Conservation (phyloP, 1,140 invertebrate genomes). For the Caerostris darwini region DNA sequence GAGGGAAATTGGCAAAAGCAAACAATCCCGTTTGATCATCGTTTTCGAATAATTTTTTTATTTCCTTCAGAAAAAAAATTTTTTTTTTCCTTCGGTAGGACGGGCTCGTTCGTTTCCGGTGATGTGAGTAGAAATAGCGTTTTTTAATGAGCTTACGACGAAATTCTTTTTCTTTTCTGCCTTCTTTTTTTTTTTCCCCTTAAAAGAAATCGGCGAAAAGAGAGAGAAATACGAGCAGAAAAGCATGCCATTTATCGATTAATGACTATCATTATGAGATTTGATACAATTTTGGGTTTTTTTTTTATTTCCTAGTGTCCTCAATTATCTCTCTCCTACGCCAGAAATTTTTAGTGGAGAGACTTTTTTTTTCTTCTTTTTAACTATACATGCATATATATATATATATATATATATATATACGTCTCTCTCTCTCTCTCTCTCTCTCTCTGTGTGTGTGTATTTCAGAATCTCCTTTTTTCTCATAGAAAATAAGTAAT, state of each 20-base stretch:
- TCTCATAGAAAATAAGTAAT: neutral
- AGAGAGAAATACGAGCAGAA: neutral
- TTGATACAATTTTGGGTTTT: neutral
- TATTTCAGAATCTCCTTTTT: neutral
- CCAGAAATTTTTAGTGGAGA: neutral
- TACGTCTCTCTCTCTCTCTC: no score
- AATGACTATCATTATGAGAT: slow-evolving; percentile 33
- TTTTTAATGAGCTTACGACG: slow-evolving; percentile 27
- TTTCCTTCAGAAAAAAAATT: neutral
- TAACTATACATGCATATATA: no score
- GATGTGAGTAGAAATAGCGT: slow-evolving; percentile 39
- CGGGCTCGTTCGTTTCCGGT: slow-evolving; percentile 43
- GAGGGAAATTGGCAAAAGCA: neutral
- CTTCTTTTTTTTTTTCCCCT: neutral
- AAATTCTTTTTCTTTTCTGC: neutral
- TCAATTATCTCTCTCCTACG: neutral
- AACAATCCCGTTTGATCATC: neutral
- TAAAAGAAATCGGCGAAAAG: neutral
- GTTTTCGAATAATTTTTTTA: neutral
- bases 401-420: no score
- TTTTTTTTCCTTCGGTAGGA: slow-evolving; percentile 4
- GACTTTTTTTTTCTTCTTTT: neutral
- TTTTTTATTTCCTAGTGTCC: neutral
- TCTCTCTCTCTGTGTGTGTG: neutral
- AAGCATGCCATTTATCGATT: slow-evolving; percentile 23